phyloP scores from a whole-genome alignment of 2,888 invertebrate genomes.

The Ormyrus nitidulus region DNA sequence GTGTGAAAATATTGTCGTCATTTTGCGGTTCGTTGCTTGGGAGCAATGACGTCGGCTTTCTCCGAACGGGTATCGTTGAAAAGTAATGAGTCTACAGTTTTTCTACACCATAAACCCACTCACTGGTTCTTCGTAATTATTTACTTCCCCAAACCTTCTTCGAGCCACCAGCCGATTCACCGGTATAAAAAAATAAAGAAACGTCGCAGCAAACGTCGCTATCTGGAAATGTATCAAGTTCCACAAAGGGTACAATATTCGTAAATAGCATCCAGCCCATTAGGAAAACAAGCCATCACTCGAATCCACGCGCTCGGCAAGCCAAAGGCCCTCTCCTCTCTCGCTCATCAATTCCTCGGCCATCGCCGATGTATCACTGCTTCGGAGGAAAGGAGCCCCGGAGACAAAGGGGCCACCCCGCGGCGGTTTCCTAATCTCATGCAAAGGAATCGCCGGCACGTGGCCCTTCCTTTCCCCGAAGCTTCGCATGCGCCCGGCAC shows the following conservation, averaged over 20 bases:
- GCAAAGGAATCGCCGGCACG: constrained; percentile 47
- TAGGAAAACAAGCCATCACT: too few relatives aligned
- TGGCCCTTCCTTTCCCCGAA: constrained; percentile 34
- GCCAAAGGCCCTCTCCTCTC: too few relatives aligned
- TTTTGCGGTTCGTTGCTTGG: constrained; percentile 37
- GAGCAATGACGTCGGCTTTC: constrained; percentile 18
- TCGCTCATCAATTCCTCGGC: not conserved
- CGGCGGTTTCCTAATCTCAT: constrained; percentile 4
- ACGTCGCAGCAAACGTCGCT: too few relatives aligned
- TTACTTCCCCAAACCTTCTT: not conserved
- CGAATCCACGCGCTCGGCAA: too few relatives aligned
- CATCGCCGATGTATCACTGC: not conserved
- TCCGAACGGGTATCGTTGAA: not conserved
- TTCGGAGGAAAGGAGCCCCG: not conserved
- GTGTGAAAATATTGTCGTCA: constrained; percentile 30
- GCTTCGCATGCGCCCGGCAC: constrained; percentile 14
- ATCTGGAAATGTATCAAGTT: too few relatives aligned
- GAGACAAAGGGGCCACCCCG: not conserved
- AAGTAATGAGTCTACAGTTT: too few relatives aligned
- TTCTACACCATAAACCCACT: too few relatives aligned
- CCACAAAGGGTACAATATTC: too few relatives aligned
- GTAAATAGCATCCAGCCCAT: too few relatives aligned
- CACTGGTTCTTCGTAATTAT: too few relatives aligned
- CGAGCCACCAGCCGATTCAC: too few relatives aligned
- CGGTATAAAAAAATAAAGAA: too few relatives aligned